These are phyloP conservation scores for Heliconius congener DNA, from an alignment of 1,140 invertebrate species.

Conservation along the genomic window DNA sequence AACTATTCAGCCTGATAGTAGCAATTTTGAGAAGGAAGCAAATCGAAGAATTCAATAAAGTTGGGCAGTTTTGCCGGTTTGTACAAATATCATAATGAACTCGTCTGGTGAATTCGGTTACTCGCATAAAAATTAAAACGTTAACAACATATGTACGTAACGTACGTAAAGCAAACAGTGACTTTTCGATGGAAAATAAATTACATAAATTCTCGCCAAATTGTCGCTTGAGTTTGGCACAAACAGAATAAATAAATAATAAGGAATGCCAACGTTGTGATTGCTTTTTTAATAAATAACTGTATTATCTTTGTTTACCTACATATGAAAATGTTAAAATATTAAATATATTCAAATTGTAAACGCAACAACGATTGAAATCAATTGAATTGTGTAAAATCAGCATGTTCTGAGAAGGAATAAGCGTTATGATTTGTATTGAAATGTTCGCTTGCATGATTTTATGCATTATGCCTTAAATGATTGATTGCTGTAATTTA, in stretches of 20 bases:
- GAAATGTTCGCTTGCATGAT: not conserved
- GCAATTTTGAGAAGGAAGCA: too few relatives aligned
- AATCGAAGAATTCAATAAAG: not conserved
- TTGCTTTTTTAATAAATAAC: conserved; percentile 44
- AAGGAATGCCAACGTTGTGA: conserved; percentile 45
- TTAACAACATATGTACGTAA: conserved; percentile 47
- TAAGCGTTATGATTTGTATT: conserved; percentile 11
- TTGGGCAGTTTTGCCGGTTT: not conserved
- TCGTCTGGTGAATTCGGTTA: conserved; percentile 34
- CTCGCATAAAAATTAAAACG: conserved; percentile 49
- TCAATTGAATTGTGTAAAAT: conserved; percentile 3
- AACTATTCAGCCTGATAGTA: too few relatives aligned
- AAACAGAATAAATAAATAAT: conserved; percentile 53
- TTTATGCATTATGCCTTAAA: conserved; percentile 4
- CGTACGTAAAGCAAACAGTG: conserved; percentile 51
- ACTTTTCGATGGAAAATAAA: conserved; percentile 57
- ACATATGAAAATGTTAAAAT: conserved; percentile 28
- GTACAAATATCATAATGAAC: not conserved
- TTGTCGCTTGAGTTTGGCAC: conserved; percentile 52
- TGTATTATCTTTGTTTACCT: conserved; percentile 32
- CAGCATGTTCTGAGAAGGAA: not conserved
- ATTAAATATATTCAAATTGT: conserved; percentile 35
- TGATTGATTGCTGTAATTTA: conserved; percentile 10
- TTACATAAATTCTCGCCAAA: conserved; percentile 55
- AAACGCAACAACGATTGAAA: conserved; percentile 18